phyloP scores from a whole-genome alignment of 1,140 invertebrate genomes.

The Plodia interpunctella region DNA sequence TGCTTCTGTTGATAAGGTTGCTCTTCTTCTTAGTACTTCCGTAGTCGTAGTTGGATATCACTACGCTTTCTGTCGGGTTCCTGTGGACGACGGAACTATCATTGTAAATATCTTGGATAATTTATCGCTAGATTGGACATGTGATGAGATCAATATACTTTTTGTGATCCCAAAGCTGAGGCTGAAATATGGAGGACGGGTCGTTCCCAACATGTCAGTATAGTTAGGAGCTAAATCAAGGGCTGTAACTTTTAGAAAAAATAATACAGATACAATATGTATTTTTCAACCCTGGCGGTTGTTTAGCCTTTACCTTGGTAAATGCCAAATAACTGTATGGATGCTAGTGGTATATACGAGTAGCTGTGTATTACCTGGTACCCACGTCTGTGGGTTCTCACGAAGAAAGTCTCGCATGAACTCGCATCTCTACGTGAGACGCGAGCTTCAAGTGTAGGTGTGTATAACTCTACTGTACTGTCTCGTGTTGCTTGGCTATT shows the following conservation, averaged over 20 bases:
- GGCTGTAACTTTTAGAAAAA: no score
- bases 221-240: no score
- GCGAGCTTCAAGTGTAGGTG: constrained; percentile 66
- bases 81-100: constrained; percentile 42
- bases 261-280: no score
- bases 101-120: neutral
- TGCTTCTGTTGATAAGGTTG: constrained; percentile 61
- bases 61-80: constrained; percentile 70
- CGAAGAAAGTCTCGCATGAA: constrained; percentile 75
- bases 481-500: no score
- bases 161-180: no score
- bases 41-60: constrained; percentile 72
- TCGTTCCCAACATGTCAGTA: no score
- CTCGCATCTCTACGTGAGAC: constrained; percentile 58
- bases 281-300: no score
- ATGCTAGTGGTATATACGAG: neutral
- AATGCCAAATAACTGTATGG: no score
- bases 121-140: neutral
- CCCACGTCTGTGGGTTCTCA: constrained; percentile 70
- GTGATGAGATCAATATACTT: no score
- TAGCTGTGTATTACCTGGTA: constrained; percentile 54
- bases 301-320: no score
- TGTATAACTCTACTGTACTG: no score
- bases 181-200: no score
- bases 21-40: constrained; percentile 68